Conservation (phyloP, 2,797 vertebrate species). For the Danio choprae region DNA sequence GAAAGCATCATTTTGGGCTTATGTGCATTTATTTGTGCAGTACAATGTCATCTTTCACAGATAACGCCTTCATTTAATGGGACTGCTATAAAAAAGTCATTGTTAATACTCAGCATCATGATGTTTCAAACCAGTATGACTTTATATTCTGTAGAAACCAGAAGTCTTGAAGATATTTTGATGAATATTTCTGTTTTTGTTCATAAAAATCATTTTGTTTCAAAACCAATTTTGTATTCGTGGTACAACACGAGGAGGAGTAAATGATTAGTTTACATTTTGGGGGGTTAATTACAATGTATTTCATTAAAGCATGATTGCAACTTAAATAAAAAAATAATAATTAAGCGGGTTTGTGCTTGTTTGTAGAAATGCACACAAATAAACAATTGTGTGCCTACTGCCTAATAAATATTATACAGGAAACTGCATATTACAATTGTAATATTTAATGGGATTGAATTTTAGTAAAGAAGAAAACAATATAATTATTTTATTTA, state of each 20-base stretch:
- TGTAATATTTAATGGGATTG: not conserved
- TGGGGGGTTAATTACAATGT: not conserved
- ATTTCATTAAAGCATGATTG: no score
- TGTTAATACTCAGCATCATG: not conserved
- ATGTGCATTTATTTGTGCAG: not conserved
- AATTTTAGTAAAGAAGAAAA: not conserved
- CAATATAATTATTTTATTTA: not conserved
- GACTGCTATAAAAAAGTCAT: not conserved
- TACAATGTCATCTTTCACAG: not conserved
- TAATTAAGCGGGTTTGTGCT: not conserved
- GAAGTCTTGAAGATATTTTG: not conserved
- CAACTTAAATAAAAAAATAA: no score
- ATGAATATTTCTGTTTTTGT: not conserved
- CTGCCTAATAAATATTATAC: not conserved
- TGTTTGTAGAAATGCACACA: not conserved
- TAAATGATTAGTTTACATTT: not conserved
- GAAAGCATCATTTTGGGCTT: slow-evolving; percentile 13
- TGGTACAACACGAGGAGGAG: not conserved
- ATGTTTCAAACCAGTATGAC: not conserved
- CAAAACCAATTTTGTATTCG: not conserved
- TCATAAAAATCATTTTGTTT: not conserved
- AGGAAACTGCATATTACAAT: not conserved
- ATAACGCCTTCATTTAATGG: slow-evolving; percentile 11
- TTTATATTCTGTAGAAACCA: not conserved
- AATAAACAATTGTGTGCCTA: not conserved